These are phyloP conservation scores for Sinocyclocheilus anshuiensis DNA, from an alignment of 2,113 vertebrate genomes.

Conservation along the genomic window DNA sequence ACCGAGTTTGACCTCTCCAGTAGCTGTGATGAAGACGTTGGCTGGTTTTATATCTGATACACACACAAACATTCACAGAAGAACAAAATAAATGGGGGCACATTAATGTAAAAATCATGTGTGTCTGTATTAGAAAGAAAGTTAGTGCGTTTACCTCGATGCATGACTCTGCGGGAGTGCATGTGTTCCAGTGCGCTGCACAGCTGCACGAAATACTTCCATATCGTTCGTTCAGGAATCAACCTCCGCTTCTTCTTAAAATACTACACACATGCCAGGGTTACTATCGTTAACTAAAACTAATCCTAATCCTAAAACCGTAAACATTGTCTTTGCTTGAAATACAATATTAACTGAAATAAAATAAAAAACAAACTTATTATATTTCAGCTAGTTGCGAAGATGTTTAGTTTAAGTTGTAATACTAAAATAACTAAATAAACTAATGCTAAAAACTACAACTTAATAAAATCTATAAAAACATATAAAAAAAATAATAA, in stretches of 20 bases:
- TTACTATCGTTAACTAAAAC: not conserved
- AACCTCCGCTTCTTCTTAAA: slow-evolving; percentile 88
- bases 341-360: not conserved
- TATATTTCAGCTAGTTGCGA: not conserved
- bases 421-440: not conserved
- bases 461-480: too few species aligned
- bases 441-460: too few species aligned
- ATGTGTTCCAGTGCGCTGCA: slow-evolving; percentile 90
- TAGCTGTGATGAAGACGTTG: slow-evolving; percentile 89
- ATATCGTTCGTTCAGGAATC: slow-evolving; percentile 87
- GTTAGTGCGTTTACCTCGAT: slow-evolving; percentile 73
- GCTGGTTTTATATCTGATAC: slow-evolving; percentile 86
- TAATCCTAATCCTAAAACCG: too few species aligned
- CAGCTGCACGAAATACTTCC: slow-evolving; percentile 89
- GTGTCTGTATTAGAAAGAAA: not conserved
- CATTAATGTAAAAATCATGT: not conserved
- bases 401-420: too few species aligned
- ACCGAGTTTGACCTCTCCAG: slow-evolving; percentile 85
- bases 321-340: not conserved
- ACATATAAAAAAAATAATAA: too few species aligned
- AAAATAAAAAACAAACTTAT: not conserved
- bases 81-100: not conserved
- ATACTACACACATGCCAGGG: slow-evolving; percentile 73
- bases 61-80: not conserved
- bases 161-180: slow-evolving; percentile 90